Conservation (phyloP, 2,888 invertebrate species). For the Cetonia aurata region DNA sequence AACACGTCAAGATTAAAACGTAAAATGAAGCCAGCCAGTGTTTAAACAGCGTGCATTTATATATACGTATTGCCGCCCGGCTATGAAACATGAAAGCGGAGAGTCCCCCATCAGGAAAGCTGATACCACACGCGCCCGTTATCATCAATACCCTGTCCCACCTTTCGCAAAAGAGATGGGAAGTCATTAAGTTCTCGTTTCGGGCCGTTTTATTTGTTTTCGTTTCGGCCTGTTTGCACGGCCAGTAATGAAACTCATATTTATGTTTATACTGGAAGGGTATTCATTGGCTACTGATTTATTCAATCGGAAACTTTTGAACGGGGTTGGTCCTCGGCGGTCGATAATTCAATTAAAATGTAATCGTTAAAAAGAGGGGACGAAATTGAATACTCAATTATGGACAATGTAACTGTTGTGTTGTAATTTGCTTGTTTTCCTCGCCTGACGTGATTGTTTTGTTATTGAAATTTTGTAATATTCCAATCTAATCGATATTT, state of each 20-base stretch:
- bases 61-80: slow-evolving; percentile 11
- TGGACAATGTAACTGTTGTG: slow-evolving; percentile 11
- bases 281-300: slow-evolving; percentile 33
- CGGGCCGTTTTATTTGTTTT: slow-evolving; percentile 31
- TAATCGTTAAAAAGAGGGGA: slow-evolving; percentile 27
- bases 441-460: slow-evolving; percentile 13
- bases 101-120: slow-evolving; percentile 37
- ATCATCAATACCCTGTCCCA: slow-evolving; percentile 26
- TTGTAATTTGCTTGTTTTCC: slow-evolving; percentile 19
- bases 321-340: neutral
- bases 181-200: slow-evolving; percentile 35
- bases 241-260: slow-evolving; percentile 33
- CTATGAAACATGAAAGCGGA: slow-evolving; percentile 31
- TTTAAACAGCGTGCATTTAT: slow-evolving; percentile 31
- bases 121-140: slow-evolving; percentile 35
- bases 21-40: slow-evolving; percentile 45
- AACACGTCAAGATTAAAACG: slow-evolving; percentile 42
- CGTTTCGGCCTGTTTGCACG: slow-evolving; percentile 19
- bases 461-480: slow-evolving; percentile 20
- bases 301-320: slow-evolving; percentile 22
- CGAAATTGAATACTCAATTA: slow-evolving; percentile 32
- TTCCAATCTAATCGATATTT: slow-evolving; percentile 20
- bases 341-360: slow-evolving; percentile 30
- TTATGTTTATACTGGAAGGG: slow-evolving; percentile 19
- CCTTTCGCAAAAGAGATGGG: slow-evolving; percentile 38